Conservation (phyloP, 2,888 invertebrate genomes). For the Acheta domesticus region DNA sequence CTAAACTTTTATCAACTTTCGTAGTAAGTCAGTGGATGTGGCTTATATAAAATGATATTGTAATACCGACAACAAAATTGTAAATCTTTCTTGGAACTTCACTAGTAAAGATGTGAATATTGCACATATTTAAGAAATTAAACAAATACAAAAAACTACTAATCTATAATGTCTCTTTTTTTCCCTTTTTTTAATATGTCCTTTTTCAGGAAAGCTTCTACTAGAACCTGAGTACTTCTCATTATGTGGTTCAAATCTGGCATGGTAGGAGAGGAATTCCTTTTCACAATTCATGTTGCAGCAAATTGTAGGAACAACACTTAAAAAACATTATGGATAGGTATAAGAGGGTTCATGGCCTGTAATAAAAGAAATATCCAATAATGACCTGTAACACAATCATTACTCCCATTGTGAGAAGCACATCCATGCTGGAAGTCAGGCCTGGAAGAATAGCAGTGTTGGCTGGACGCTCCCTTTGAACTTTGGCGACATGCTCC, state of each 20-base stretch:
- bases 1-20: neutral
- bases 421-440: neutral
- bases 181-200: too few relatives aligned
- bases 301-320: neutral
- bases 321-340: neutral
- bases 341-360: slow-evolving; percentile 1
- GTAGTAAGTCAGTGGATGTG: neutral
- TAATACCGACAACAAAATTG: neutral
- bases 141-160: neutral
- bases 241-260: neutral
- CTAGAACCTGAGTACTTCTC: neutral
- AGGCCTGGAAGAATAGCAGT: neutral
- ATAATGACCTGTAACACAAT: neutral
- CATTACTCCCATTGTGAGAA: neutral
- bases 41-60: neutral
- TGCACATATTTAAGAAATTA: neutral
- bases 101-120: neutral
- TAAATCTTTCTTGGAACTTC: neutral
- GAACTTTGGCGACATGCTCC: slow-evolving; percentile 32
- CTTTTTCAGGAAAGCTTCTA: neutral
- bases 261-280: neutral
- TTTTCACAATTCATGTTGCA: neutral
- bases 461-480: slow-evolving; percentile 31
- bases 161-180: neutral
- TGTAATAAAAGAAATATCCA: slow-evolving; percentile 1